A percentile compares a stretch with the other conserved stretches of the same genome.
Conservation (phyloP, 2,113 vertebrate genomes). For the Gymnogyps californianus region DNA sequence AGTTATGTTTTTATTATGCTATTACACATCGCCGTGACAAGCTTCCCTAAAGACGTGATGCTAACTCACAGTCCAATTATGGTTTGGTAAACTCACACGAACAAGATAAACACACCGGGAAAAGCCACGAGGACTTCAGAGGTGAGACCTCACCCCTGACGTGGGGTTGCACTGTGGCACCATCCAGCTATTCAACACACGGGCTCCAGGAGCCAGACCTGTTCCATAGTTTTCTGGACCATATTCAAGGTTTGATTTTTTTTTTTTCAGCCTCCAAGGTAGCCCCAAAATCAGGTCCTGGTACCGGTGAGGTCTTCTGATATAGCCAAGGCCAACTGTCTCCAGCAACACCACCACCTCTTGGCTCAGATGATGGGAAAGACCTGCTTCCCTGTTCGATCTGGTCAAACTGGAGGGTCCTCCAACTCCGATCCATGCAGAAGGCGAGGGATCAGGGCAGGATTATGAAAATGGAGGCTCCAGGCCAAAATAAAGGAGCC, state of each 20-base stretch:
- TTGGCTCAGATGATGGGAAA: background rate
- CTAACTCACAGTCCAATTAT: background rate
- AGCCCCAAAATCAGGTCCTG: background rate
- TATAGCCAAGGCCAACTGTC: background rate
- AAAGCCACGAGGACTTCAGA: background rate
- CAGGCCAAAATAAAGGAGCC: background rate
- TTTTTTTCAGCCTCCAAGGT: background rate
- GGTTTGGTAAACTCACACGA: background rate
- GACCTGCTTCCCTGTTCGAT: background rate
- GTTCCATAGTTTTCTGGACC: background rate
- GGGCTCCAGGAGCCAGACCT: background rate
- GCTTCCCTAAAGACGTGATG: background rate
- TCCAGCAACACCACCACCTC: background rate
- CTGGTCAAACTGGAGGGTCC: background rate
- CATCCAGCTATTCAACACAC: background rate
- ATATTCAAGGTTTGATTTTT: background rate
- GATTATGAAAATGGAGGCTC: background rate
- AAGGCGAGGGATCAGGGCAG: background rate
- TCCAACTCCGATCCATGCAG: background rate
- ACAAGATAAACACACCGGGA: background rate
- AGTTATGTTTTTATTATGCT: background rate
- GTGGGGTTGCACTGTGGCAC: rapidly evolving
- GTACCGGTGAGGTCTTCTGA: background rate
- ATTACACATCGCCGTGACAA: background rate
- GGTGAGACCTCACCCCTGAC: background rate